Percentiles rank a stretch among this genome's conserved stretches.
These are phyloP conservation scores for Ciconia maguari DNA, from an alignment of 2,113 vertebrate species.

Conservation along the genomic window DNA sequence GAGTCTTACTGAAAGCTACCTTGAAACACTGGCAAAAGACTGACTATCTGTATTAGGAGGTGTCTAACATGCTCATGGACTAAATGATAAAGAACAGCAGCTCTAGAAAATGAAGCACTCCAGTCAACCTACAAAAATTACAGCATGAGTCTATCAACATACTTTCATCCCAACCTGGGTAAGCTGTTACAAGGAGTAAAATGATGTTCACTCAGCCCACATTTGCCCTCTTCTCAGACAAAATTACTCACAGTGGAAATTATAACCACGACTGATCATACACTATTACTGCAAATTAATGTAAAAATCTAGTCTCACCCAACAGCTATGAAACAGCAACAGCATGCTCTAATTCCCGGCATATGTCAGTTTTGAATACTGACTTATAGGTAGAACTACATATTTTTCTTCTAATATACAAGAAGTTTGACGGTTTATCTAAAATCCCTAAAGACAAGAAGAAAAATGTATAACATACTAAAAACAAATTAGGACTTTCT, in stretches of 20 bases:
- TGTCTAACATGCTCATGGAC: neutral
- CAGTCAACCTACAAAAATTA: neutral
- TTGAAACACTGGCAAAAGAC: neutral
- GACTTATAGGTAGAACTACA: neutral
- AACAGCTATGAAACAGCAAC: slow-evolving; percentile 21
- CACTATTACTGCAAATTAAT: neutral
- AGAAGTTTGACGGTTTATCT: neutral
- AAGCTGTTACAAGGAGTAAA: neutral
- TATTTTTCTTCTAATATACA: neutral
- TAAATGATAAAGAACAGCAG: neutral
- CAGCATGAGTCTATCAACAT: neutral
- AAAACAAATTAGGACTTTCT: neutral
- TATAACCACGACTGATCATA: slow-evolving; percentile 26
- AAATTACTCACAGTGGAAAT: slow-evolving; percentile 31
- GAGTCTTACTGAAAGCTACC: neutral
- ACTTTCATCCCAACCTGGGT: neutral
- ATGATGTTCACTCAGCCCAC: neutral
- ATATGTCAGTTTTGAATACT: neutral
- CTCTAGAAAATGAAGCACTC: neutral
- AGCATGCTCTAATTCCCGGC: neutral
- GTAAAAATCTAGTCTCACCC: slow-evolving; percentile 1
- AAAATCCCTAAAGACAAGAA: neutral
- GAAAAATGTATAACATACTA: neutral
- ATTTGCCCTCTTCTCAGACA: slow-evolving; percentile 19
- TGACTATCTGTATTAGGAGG: neutral